Percentiles rank a stretch among this genome's conserved stretches.
Evolutionary conservation across 1,140 invertebrate genomes (phyloP).

Genomic region (Trichonephila inaurata): DNA sequence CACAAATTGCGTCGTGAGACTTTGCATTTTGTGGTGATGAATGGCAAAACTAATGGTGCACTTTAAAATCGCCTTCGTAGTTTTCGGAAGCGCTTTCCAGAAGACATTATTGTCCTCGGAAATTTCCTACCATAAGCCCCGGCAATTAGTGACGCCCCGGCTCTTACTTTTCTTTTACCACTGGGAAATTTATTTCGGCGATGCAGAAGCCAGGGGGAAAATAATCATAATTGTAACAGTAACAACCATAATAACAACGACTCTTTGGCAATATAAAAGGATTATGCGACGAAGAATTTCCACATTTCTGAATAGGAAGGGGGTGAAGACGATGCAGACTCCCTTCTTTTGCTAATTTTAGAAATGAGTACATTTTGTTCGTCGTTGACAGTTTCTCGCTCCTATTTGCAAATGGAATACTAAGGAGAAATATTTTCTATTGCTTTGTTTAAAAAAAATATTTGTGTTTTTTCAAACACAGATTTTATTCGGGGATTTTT

Average conservation of each 20-base stretch:
- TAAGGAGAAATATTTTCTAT: background rate
- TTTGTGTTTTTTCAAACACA: too few relatives aligned
- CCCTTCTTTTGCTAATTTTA: background rate
- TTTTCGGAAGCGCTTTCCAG: background rate
- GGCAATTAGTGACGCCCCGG: conserved; percentile 48
- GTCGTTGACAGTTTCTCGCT: background rate
- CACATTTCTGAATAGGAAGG: conserved; percentile 2
- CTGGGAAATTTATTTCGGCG: conserved; percentile 67
- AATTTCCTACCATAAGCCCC: conserved; percentile 60
- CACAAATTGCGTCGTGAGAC: conserved; percentile 44
- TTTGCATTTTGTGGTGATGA: conserved; percentile 50
- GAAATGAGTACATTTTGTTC: background rate
- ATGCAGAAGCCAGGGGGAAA: background rate
- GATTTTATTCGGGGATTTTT: background rate
- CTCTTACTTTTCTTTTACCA: conserved; percentile 45
- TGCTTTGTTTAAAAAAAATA: background rate
- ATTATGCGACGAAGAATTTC: conserved; percentile 62
- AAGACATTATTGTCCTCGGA: conserved; percentile 66
- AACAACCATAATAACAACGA: conserved; percentile 63
- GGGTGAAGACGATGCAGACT: background rate
- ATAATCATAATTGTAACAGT: conserved; percentile 45
- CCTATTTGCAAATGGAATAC: background rate
- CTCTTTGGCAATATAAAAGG: conserved; percentile 52
- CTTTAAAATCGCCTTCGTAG: conserved; percentile 49
- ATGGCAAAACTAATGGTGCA: conserved; percentile 63